Conservation (phyloP, 2,888 invertebrate genomes). For the Pasiphila rectangulata region DNA sequence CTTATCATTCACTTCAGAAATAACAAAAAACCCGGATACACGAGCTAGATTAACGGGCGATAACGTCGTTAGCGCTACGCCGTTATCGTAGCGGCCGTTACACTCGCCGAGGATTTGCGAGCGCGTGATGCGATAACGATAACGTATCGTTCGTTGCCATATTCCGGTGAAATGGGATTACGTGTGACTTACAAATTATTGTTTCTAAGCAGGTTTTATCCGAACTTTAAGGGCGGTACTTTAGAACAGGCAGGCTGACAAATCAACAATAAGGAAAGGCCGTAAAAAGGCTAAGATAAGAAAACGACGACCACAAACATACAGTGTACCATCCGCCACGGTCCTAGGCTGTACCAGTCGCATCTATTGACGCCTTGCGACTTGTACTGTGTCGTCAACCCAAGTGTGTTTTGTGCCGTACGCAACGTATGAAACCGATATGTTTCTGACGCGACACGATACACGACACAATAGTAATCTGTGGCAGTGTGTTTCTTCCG, state of each 20-base stretch:
- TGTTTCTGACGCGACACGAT: too few species aligned
- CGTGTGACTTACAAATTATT: background rate
- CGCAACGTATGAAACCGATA: too few species aligned
- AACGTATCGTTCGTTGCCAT: background rate
- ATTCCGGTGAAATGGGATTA: background rate
- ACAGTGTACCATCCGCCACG: too few species aligned
- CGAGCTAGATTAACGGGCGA: conserved; percentile 49
- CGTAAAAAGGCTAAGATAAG: too few species aligned
- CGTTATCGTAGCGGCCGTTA: conserved; percentile 49
- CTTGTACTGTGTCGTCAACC: too few species aligned
- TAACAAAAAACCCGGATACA: conserved; percentile 22
- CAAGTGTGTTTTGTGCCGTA: too few species aligned
- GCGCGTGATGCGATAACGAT: conserved; percentile 26
- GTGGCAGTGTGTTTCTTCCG: too few species aligned
- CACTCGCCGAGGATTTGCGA: conserved; percentile 38
- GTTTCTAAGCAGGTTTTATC: background rate
- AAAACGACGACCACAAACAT: too few species aligned
- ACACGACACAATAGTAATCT: too few species aligned
- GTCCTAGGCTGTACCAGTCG: too few species aligned
- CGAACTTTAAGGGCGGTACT: background rate
- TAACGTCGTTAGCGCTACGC: conserved; percentile 48
- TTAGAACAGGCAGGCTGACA: background rate
- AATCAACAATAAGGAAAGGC: too few species aligned
- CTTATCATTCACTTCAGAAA: background rate
- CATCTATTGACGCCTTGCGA: too few species aligned